Evolutionary conservation across 2,797 vertebrate genomes (phyloP), one percentile per base, ranked within the genome.

Genomic region (Peromyscus aztecus): DNA sequence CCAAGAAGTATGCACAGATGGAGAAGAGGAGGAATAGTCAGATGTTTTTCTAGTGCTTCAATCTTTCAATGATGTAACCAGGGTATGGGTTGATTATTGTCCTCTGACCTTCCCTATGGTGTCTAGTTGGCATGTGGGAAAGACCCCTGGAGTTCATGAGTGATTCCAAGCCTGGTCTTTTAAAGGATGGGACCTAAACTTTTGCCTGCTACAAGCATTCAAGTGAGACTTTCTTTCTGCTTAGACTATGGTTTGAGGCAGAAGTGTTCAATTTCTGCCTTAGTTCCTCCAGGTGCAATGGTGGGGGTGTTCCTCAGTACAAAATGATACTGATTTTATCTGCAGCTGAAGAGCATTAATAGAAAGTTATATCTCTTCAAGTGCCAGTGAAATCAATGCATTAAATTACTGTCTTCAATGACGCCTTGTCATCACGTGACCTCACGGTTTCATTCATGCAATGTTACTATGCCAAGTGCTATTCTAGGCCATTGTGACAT

Each of bases 381-480:
- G 34, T 49, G 77, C 31, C 7, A 5, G 24, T 93, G 27, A 59
- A 67, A 61, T 73, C 52, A 65, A 83, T 67, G n/a, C 34, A 29
- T 17, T 6, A 78, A 90, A 73, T 92, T 40, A 65, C 37, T 61
- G 1, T 96, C 21, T 90, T 89, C 31, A 59, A 0, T 12, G 13
- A 67, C 67, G 4, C 3, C 63, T 80, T 67, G 46, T 40, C 75
- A 43, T 29, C 37, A 6, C 71, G 52, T 93, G 77, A 23, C 76
- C 78, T 63, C 75, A 37, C 8, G 24, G 40, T 29, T 97, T 90
- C 11, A 92, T 27, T 93, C 61, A 71, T 96, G 49, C 40, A 89
- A 34, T 75, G 67, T 29, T 83, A 6, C 16, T 43, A 37, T 37
- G 11, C 34, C 29, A 80, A 65, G 52, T 10, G 23, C 17, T 88